Conservation (phyloP, 2,797 vertebrate genomes). For the Takifugu rubripes region DNA sequence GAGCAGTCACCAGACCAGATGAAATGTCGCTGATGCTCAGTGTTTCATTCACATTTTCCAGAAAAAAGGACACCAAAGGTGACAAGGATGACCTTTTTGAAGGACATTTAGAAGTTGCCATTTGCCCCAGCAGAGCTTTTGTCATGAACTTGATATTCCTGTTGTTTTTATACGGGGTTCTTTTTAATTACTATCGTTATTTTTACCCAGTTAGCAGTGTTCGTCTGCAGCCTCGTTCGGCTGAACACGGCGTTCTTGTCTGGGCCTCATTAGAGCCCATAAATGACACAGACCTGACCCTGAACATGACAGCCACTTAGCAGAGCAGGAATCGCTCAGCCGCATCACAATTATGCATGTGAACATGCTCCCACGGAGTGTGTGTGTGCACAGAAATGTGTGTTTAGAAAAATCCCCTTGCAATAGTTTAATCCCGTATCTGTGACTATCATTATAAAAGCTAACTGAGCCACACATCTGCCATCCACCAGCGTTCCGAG, state of each 20-base stretch:
- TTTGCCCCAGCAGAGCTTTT: constrained; percentile 7
- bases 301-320: constrained; percentile 54
- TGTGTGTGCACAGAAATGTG: constrained; percentile 4
- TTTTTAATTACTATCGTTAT: background rate
- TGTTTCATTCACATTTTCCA: background rate
- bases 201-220: constrained; percentile 10
- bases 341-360: constrained; percentile 3
- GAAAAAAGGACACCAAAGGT: background rate
- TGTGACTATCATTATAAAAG: too few relatives aligned
- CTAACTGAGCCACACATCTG: too few relatives aligned
- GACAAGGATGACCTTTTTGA: too few relatives aligned
- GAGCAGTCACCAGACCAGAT: background rate
- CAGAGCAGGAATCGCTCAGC: constrained; percentile 50
- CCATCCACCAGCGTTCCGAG: constrained; percentile 12
- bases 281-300: constrained; percentile 62
- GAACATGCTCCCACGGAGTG: constrained; percentile 16
- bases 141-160: constrained; percentile 2
- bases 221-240: constrained; percentile 12
- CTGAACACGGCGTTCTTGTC: constrained; percentile 44
- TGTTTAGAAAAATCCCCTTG: constrained; percentile 42
- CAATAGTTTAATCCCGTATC: constrained; percentile 28
- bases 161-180: background rate
- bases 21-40: background rate
- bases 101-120: background rate
- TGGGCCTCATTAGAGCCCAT: constrained; percentile 64